Base-by-base conservation (phyloP, 1,140 invertebrate species). In the Matsumurasca onukii region DNA sequence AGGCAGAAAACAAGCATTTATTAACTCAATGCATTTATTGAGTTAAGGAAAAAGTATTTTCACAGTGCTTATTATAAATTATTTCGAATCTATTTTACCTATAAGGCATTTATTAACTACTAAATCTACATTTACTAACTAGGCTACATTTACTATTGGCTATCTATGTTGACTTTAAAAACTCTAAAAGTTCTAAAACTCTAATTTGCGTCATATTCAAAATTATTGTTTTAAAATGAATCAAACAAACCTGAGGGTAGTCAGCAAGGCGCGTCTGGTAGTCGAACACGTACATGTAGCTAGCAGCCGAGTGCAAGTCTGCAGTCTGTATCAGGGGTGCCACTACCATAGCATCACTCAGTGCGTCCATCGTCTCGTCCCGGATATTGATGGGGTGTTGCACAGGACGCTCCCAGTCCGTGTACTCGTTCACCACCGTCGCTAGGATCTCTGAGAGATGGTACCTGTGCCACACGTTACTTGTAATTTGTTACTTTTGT, bases 401-500 rank as follows among this genome's bases (percentile, higher is more conserved):
- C 9, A 94, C 88, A 1, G 95, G 93, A 72, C 91, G 85, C 76
- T 97, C 94, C 96, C 96, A 98, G 78, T 98, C 95, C 1, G 94
- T 98, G 79, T 99, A 99, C 78, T 98, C 95, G 80, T 98, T 98
- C 72, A 98, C 91, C 73, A 93, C 92, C 9, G 91, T 93, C 1
- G 91, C 91, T 39, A 93, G 81, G 73, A 93, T 93, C 80, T 93
- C 91, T 3, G 89, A 89, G 48, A 92, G 82, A 78, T 93, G 91
- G 78, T 76, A 76, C 61, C 75, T 76, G 66, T 68, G 52, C 55
- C 24, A 24, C 39, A 45, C 39, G n/a, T 9, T 12, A 45, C 39
- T 12, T 12, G n/a, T 12, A 45, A 12, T 45, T 12, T 12, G 39
- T 12, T n/a, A 45, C 39, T 9, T 45, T 45, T n/a, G 39, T 45